These are phyloP conservation scores for Prunella fulvescens DNA, from an alignment of 2,113 vertebrate genomes.

Conservation along the genomic window DNA sequence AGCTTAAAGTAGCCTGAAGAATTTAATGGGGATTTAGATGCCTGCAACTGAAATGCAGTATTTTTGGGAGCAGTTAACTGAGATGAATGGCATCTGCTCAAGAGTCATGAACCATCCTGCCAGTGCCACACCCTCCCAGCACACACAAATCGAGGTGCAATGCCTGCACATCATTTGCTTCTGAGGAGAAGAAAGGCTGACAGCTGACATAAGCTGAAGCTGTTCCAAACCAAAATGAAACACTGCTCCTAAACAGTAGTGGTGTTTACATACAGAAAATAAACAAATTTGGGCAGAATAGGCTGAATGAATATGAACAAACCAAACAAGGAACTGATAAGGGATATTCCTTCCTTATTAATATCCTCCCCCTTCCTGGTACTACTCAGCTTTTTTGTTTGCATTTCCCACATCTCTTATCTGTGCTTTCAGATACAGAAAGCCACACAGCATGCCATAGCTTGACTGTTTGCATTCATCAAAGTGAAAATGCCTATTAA, in stretches of 20 bases:
- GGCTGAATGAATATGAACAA: neutral
- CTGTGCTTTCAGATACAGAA: neutral
- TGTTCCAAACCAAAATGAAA: neutral
- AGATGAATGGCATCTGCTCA: neutral
- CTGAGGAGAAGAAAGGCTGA: neutral
- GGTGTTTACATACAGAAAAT: neutral
- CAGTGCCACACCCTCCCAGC: neutral
- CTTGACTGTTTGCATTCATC: conserved; percentile 1
- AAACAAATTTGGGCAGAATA: neutral
- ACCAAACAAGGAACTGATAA: neutral
- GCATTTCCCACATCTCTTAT: conserved; percentile 20
- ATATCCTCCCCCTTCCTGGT: neutral
- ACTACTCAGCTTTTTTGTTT: neutral
- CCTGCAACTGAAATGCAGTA: neutral
- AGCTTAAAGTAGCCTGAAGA: neutral
- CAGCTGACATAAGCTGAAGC: neutral
- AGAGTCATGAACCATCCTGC: neutral
- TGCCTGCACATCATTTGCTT: neutral
- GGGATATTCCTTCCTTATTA: neutral
- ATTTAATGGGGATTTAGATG: neutral
- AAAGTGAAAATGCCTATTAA: neutral
- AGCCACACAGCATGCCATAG: neutral
- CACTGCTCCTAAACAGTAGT: neutral
- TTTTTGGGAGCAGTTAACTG: neutral
- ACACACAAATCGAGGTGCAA: neutral